Conservation (phyloP, 2,797 vertebrate species). For the Hozukius guyotensis region DNA sequence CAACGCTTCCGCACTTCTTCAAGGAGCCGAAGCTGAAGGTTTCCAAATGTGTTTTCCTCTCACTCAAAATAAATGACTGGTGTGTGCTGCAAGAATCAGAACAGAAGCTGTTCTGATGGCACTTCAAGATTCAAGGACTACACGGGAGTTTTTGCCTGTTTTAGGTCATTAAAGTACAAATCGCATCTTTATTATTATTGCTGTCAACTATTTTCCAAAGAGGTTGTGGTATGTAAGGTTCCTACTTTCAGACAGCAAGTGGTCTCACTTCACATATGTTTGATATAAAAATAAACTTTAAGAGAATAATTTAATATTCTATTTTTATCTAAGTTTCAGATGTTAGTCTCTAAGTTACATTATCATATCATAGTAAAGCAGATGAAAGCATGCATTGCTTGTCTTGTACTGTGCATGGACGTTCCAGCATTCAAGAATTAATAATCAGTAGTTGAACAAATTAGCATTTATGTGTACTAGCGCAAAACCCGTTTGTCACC, state of each 20-base stretch:
- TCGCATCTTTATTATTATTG: not conserved
- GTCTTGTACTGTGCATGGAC: not conserved
- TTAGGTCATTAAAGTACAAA: slow-evolving; percentile 14
- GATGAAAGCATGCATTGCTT: not conserved
- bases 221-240: not conserved
- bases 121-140: slow-evolving; percentile 28
- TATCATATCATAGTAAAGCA: not conserved
- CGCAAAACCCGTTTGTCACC: too few species aligned
- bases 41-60: slow-evolving; percentile 39
- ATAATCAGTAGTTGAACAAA: not conserved
- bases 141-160: not conserved
- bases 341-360: not conserved
- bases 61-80: slow-evolving; percentile 37
- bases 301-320: not conserved
- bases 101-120: slow-evolving; percentile 6
- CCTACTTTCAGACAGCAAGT: not conserved
- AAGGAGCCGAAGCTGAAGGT: slow-evolving; percentile 44
- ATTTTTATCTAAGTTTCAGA: not conserved
- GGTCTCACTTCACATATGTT: not conserved
- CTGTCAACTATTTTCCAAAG: not conserved
- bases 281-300: not conserved
- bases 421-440: not conserved
- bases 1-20: slow-evolving; percentile 36
- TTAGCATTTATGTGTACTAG: not conserved
- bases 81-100: not conserved